phyloP scores from a whole-genome alignment of 2,113 vertebrate species.

The Saimiri boliviensis region DNA sequence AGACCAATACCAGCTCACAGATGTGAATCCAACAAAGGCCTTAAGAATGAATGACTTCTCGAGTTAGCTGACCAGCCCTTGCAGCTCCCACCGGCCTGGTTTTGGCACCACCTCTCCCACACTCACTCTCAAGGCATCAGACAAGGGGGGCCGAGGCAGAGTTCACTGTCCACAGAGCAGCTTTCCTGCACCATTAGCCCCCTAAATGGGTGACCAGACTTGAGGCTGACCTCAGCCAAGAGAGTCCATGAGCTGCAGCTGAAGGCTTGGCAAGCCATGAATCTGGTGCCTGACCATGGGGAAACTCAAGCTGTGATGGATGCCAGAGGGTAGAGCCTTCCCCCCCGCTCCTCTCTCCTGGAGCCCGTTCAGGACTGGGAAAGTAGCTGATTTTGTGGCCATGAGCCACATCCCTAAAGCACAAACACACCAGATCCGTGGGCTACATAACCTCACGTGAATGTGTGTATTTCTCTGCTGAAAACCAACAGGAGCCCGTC shows the following conservation, averaged over 20 bases:
- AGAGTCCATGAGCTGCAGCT: slow-evolving; percentile 37
- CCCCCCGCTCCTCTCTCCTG: neutral
- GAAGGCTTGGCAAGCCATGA: neutral
- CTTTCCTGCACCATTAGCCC: slow-evolving; percentile 57
- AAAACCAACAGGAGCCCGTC: neutral
- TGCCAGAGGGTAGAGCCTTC: neutral
- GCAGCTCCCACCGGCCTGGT: slow-evolving; percentile 22
- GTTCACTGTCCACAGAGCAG: neutral
- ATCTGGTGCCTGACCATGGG: neutral
- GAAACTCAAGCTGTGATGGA: neutral
- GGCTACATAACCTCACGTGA: no score
- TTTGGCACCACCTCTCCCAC: neutral
- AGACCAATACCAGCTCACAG: neutral
- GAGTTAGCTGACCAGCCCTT: slow-evolving; percentile 27
- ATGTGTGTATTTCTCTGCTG: neutral
- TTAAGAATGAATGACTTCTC: slow-evolving; percentile 59
- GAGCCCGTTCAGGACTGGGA: neutral
- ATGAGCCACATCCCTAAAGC: neutral
- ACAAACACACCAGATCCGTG: neutral
- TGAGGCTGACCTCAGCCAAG: slow-evolving; percentile 23
- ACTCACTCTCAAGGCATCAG: neutral
- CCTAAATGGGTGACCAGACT: slow-evolving; percentile 57
- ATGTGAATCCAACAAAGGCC: slow-evolving; percentile 23
- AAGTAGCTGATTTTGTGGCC: neutral
- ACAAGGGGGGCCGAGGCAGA: slow-evolving; percentile 58